A percentile compares a stretch with the other conserved stretches of the same genome.
Evolutionary conservation across 2,113 vertebrate genomes (phyloP).

Genomic region (Hydrochoerus hydrochaeris): DNA sequence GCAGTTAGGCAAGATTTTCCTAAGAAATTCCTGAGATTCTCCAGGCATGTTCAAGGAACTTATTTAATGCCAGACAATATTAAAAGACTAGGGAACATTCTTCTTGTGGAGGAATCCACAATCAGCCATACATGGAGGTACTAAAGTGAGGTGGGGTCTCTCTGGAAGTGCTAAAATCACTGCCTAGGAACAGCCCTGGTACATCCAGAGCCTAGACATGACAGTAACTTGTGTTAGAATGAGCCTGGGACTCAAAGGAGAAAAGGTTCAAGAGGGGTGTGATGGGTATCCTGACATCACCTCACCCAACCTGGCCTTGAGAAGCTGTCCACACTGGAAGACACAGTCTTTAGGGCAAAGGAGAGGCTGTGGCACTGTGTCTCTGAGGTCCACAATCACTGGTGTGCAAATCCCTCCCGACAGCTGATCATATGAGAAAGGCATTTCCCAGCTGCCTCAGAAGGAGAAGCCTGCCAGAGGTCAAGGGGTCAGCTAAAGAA

Average conservation of each 20-base stretch:
- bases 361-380: background rate
- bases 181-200: background rate
- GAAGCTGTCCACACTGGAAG: background rate
- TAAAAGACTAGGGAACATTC: background rate
- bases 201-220: background rate
- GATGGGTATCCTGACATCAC: background rate
- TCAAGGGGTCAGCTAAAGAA: background rate
- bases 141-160: background rate
- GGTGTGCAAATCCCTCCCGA: background rate
- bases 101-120: background rate
- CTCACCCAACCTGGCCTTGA: background rate
- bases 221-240: background rate
- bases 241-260: background rate
- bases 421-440: background rate
- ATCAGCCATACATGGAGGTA: background rate
- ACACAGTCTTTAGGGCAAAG: background rate
- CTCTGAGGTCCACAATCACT: background rate
- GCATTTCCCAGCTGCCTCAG: background rate
- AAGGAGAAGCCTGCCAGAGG: background rate
- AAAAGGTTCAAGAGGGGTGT: background rate
- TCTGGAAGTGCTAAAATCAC: background rate
- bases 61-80: background rate
- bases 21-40: background rate
- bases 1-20: background rate
- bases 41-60: background rate